A percentile compares a stretch with the other conserved stretches of the same genome.
Evolutionary conservation across 2,888 invertebrate species (phyloP).

Genomic region (Ganaspis brasiliensis): DNA sequence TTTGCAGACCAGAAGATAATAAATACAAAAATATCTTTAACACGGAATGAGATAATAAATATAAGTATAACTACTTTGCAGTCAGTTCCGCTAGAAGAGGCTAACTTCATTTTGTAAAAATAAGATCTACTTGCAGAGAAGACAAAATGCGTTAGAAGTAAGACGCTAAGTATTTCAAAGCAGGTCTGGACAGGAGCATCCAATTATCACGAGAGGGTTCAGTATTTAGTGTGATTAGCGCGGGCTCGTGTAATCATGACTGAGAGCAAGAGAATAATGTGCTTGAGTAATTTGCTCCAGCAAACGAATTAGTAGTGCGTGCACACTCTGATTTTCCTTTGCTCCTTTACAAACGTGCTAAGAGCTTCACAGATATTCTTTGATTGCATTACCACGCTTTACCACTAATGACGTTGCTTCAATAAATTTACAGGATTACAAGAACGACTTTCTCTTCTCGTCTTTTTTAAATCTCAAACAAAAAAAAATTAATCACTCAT

Average conservation of each 20-base stretch:
- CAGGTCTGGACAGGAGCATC: constrained; percentile 49
- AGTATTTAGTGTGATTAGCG: constrained; percentile 72
- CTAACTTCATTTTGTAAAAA: constrained; percentile 5
- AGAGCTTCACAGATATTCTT: constrained; percentile 41
- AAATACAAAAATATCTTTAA: too few species aligned
- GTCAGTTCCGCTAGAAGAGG: constrained; percentile 25
- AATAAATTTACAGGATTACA: constrained; percentile 20
- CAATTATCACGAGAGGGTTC: constrained; percentile 67
- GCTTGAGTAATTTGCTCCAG: constrained; percentile 61
- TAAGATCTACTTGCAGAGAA: constrained; percentile 50
- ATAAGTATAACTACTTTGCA: not conserved
- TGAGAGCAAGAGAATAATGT: constrained; percentile 63
- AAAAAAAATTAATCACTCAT: too few species aligned
- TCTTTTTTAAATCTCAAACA: not conserved
- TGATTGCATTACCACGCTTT: constrained; percentile 25
- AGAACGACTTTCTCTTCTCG: not conserved
- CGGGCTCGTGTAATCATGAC: constrained; percentile 67
- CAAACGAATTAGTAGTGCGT: constrained; percentile 70
- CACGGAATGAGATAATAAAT: not conserved
- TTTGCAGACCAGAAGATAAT: too few species aligned
- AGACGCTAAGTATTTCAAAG: constrained; percentile 52
- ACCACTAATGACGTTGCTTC: constrained; percentile 21
- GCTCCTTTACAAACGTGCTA: constrained; percentile 35
- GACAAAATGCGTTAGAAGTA: constrained; percentile 39
- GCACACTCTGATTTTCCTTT: constrained; percentile 49